A percentile compares a stretch with the other conserved stretches of the same genome.
These are phyloP conservation scores for Chloropsis cyanopogon DNA, from an alignment of 2,113 vertebrate species.

Conservation along the genomic window DNA sequence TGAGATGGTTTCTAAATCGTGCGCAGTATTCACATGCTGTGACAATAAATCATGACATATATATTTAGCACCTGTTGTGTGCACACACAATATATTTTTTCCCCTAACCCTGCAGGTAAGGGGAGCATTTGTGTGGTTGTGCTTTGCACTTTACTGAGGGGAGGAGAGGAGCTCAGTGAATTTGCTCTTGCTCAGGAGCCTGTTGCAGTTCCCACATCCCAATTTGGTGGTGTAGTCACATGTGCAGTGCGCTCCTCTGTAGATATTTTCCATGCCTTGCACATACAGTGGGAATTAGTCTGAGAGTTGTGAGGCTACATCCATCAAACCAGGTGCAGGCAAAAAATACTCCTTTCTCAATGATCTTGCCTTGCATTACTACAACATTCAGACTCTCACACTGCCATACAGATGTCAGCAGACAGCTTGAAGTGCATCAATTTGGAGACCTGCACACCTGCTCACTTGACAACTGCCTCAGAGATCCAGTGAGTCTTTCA, in stretches of 20 bases:
- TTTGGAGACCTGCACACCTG: not conserved
- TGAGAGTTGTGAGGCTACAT: not conserved
- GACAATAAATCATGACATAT: not conserved
- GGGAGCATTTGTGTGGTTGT: not conserved
- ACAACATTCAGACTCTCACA: not conserved
- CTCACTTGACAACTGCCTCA: fast-evolving
- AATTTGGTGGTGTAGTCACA: not conserved
- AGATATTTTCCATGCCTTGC: not conserved
- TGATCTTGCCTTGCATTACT: not conserved
- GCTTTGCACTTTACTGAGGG: not conserved
- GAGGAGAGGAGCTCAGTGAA: not conserved
- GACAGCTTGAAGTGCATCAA: not conserved
- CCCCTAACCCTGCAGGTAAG: not conserved
- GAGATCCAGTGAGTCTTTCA: not conserved
- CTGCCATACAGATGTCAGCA: not conserved
- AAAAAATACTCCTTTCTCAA: not conserved
- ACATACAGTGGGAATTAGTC: not conserved
- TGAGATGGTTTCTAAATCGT: not conserved
- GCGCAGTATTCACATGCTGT: not conserved
- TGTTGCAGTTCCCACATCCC: not conserved
- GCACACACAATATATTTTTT: not conserved
- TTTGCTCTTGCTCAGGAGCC: not conserved
- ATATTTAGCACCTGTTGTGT: not conserved
- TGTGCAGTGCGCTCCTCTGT: fast-evolving
- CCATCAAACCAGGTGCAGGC: not conserved